phyloP scores from a whole-genome alignment of 2,888 invertebrate genomes.

The Ormyrus pomaceus region DNA sequence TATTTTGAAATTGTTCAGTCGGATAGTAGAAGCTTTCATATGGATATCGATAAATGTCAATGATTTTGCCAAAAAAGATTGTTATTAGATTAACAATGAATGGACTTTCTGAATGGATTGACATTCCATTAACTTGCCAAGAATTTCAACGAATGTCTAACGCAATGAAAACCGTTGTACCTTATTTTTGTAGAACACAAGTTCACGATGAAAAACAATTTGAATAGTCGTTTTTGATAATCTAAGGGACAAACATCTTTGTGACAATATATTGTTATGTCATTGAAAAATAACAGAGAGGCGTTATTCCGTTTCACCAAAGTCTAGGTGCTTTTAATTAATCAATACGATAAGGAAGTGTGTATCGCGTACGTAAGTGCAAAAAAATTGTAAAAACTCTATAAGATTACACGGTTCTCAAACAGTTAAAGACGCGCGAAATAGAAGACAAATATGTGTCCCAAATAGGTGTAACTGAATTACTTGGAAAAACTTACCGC shows the following conservation, averaged over 20 bases:
- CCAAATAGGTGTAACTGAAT: too few species aligned
- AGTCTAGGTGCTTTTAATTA: background rate
- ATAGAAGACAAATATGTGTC: too few species aligned
- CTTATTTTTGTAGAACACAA: constrained; percentile 33
- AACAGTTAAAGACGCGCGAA: too few species aligned
- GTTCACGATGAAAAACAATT: background rate
- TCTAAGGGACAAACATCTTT: constrained; percentile 10
- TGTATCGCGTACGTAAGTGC: too few species aligned
- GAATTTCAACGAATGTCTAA: constrained; percentile 18
- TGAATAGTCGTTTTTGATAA: constrained; percentile 2
- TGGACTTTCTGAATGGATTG: background rate
- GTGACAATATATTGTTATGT: constrained; percentile 44
- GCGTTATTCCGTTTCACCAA: background rate
- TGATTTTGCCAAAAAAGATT: background rate
- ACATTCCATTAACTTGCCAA: constrained; percentile 31
- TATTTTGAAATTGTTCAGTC: background rate
- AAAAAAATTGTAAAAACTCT: background rate
- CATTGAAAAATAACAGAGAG: constrained; percentile 5
- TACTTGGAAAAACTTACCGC: too few species aligned
- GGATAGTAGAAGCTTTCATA: background rate
- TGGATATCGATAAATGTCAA: background rate
- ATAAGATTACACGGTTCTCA: too few species aligned
- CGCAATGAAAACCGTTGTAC: constrained; percentile 5
- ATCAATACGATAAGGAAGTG: background rate
- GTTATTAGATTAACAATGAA: background rate